These are phyloP conservation scores for Limosa lapponica DNA, from an alignment of 2,797 vertebrate species.

Conservation along the genomic window DNA sequence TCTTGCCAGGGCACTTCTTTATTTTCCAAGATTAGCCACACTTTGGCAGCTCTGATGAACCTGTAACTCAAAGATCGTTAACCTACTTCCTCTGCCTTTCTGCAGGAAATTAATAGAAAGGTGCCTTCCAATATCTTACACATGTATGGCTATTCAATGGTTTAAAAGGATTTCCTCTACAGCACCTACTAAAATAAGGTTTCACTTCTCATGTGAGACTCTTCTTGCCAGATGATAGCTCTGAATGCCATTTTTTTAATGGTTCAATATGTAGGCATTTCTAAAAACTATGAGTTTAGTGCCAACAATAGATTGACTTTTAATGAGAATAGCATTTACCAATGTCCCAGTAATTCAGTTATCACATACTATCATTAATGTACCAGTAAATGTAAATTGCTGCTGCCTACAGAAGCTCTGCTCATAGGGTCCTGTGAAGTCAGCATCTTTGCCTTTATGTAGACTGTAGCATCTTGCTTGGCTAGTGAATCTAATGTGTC, in stretches of 20 bases:
- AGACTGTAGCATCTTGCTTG: slow-evolving; percentile 63
- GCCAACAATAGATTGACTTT: slow-evolving; percentile 53
- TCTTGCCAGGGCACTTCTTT: background rate
- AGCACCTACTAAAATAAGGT: slow-evolving; percentile 42
- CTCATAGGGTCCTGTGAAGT: slow-evolving; percentile 48
- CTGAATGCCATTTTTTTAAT: slow-evolving; percentile 28
- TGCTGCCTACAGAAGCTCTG: slow-evolving; percentile 15
- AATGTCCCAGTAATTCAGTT: slow-evolving; percentile 8
- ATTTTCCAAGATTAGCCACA: background rate
- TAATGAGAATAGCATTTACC: slow-evolving; percentile 55
- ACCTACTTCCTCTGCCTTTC: background rate
- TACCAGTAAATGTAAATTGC: slow-evolving; percentile 36
- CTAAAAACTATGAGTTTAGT: slow-evolving; percentile 51
- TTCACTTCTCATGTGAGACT: slow-evolving; percentile 20
- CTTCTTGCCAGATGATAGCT: slow-evolving; percentile 50
- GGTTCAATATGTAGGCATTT: slow-evolving; percentile 1
- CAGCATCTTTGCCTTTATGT: slow-evolving; percentile 66
- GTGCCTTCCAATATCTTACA: background rate
- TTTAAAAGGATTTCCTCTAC: slow-evolving; percentile 15
- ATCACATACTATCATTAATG: slow-evolving; percentile 36
- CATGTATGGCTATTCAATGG: background rate
- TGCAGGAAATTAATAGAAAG: background rate
- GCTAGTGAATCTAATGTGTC: slow-evolving; percentile 67
- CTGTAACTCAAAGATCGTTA: background rate
- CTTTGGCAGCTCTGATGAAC: background rate